Percentiles rank a stretch among this genome's conserved stretches.
These are phyloP conservation scores for Centrocercus urophasianus DNA, from an alignment of 2,113 vertebrate species.

Conservation along the genomic window DNA sequence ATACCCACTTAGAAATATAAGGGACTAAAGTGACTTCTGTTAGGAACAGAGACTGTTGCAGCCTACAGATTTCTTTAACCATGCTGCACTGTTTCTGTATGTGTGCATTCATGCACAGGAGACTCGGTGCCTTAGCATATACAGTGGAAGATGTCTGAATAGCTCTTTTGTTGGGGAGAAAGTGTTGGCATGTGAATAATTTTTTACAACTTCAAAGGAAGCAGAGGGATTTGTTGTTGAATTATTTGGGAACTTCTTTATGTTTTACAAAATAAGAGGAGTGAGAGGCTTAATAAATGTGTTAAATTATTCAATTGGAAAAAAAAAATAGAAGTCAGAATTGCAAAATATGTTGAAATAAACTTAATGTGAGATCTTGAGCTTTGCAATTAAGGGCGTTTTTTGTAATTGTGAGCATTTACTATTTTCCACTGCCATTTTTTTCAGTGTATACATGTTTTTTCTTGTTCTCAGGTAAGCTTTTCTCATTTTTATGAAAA, in stretches of 20 bases:
- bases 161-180: not conserved
- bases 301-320: not conserved
- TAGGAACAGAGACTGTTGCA: not conserved
- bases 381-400: not conserved
- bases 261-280: not conserved
- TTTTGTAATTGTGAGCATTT: not conserved
- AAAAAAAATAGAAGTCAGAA: not conserved
- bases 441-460: not conserved
- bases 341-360: not conserved
- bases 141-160: not conserved
- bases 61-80: not conserved
- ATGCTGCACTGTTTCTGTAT: not conserved
- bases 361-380: not conserved
- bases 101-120: not conserved
- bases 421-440: not conserved
- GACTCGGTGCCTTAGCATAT: not conserved
- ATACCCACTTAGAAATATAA: not conserved
- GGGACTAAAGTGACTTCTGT: not conserved
- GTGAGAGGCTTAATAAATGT: not conserved
- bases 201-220: not conserved
- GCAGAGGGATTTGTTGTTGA: not conserved
- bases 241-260: not conserved
- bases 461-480: not conserved
- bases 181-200: accelerated
- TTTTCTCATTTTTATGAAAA: not conserved